Evolutionary conservation across 2,888 invertebrate species (phyloP).

Genomic region (Spodoptera picta): DNA sequence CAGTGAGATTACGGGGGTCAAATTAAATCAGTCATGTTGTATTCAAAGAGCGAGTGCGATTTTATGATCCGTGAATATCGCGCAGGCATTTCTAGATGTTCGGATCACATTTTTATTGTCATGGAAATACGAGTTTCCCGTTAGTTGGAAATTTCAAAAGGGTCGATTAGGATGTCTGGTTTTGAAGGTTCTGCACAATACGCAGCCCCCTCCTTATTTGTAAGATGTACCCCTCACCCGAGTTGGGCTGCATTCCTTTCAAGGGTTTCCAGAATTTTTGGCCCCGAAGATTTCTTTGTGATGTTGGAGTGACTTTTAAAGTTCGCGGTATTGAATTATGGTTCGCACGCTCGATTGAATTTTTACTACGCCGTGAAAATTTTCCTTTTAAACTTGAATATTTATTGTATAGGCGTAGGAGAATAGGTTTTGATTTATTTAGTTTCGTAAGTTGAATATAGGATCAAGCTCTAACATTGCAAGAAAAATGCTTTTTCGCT

Average conservation of each 20-base stretch:
- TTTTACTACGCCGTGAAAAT: conserved; percentile 59
- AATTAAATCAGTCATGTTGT: conserved; percentile 78
- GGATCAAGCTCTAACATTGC: background rate
- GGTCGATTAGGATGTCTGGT: conserved; percentile 88
- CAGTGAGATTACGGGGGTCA: conserved; percentile 72
- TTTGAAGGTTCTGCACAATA: conserved; percentile 87
- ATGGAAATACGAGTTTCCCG: conserved; percentile 88
- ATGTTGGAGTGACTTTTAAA: conserved; percentile 75
- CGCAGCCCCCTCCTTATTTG: conserved; percentile 80
- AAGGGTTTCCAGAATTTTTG: conserved; percentile 76
- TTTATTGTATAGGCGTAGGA: conserved; percentile 24
- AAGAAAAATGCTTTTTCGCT: background rate
- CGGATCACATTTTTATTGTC: conserved; percentile 89
- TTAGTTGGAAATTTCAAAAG: conserved; percentile 88
- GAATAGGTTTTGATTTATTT: conserved; percentile 48
- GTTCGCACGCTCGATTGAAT: conserved; percentile 75
- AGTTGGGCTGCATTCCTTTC: conserved; percentile 73
- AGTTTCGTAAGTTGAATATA: conserved; percentile 15
- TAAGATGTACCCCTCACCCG: conserved; percentile 74
- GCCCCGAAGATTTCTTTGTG: conserved; percentile 72
- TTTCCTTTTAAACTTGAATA: conserved; percentile 41
- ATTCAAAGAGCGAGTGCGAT: conserved; percentile 80
- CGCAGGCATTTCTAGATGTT: conserved; percentile 88
- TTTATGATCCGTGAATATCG: conserved; percentile 89
- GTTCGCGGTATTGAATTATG: conserved; percentile 80